Base-by-base conservation (phyloP, 2,797 vertebrate genomes). In the Tarsius wallacei region DNA sequence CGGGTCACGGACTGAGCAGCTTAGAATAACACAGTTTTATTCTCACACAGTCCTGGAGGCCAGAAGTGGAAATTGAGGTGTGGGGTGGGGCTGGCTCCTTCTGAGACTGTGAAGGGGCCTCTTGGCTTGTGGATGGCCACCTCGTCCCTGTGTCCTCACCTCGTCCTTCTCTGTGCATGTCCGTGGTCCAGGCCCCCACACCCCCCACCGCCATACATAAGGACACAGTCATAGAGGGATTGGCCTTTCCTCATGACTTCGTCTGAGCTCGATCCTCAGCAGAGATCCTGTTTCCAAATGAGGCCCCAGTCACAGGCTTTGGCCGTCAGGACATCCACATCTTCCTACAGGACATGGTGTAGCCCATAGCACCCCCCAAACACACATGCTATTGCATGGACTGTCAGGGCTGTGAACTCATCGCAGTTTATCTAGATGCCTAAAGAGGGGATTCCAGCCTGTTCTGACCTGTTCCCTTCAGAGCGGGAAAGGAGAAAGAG, bases 91-190 rank as follows among this genome's bases (percentile, higher is more conserved):
- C 2, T 1, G 78, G 55, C 9, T 11, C 21, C 57, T 59, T 33
- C 12, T 21, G 16, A 71, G 31, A 7, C 12, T 5, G 14, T 4
- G 70, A 61, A 15, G 49, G 42, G 42, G 3, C 4, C 7, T 73
- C 73, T 66, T 4, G 66, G 3, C 51, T 59, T 26, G 0, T 2
- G n/a, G 71, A 11, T 1, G 26, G 31, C 78, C 64, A 0, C 47
- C 4, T 49, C 10, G 15, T 66, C 26, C 80, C 66, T 8, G 1
- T 15, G n/a, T 28, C 42, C 53, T 57, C 31, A 6, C 17, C 1
- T 51, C 0, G 0, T 33, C 26, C 12, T 8, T 12, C 17, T 0
- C 26, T 11, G 2, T 3, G 24, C 22, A 36, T 15, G 57, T 64
- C 80, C 51, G 17, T 36, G 57, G 42, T 42, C 42, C 7, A 42